phyloP scores from a whole-genome alignment of 64 coral and sea anemone species.

The Dendronephthya gigantea region DNA sequence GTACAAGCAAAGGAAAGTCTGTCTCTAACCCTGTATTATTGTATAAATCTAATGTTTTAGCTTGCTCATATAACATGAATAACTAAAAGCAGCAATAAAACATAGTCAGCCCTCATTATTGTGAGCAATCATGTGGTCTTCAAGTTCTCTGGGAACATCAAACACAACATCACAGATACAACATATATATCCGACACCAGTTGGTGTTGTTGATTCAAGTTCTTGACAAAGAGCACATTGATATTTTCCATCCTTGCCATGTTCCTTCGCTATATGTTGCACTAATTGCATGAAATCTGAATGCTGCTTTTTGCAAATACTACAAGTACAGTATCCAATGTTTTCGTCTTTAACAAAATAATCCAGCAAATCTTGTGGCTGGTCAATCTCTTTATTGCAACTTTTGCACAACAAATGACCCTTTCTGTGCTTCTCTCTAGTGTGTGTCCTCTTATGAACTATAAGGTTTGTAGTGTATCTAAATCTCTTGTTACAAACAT shows the following conservation, averaged over 20 bases:
- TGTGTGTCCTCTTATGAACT: too few relatives aligned
- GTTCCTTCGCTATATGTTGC: neutral
- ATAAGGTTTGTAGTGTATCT: too few relatives aligned
- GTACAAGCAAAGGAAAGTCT: too few relatives aligned
- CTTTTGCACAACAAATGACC: neutral
- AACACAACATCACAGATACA: neutral
- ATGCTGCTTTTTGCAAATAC: neutral
- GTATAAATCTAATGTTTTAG: too few relatives aligned
- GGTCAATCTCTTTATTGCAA: neutral
- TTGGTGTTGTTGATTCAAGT: neutral
- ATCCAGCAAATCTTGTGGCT: neutral
- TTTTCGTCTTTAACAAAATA: neutral
- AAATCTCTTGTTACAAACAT: too few relatives aligned
- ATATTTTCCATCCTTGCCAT: neutral
- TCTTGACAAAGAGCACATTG: neutral
- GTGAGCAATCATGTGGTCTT: neutral
- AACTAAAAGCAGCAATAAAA: too few relatives aligned
- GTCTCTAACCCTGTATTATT: too few relatives aligned
- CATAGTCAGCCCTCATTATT: neutral
- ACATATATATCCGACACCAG: neutral
- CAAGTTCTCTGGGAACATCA: neutral
- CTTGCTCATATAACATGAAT: too few relatives aligned
- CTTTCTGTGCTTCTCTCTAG: neutral
- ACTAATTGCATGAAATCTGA: neutral
- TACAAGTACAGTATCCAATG: neutral